These are phyloP conservation scores for Drosophila suzukii DNA, from an alignment of 1,140 invertebrate genomes.

Conservation along the genomic window DNA sequence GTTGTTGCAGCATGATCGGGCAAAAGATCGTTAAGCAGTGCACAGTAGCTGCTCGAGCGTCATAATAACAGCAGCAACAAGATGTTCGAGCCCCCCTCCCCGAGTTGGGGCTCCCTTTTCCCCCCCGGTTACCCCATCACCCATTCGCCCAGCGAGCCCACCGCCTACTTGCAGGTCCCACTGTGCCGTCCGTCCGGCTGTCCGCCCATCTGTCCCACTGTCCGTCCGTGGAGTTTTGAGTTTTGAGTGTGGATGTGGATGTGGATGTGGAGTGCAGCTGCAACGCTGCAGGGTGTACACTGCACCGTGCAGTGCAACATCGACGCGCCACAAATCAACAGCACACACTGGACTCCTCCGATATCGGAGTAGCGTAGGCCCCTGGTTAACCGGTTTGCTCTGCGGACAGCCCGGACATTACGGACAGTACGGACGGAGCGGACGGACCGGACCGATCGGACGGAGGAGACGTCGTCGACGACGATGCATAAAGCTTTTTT, in stretches of 20 bases:
- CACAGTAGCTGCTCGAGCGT: slow-evolving; percentile 81
- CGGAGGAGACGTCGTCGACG: slow-evolving; percentile 46
- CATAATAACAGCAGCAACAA: slow-evolving; percentile 83
- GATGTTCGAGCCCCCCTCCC: slow-evolving; percentile 55
- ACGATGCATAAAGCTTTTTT: slow-evolving; percentile 76
- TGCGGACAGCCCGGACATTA: slow-evolving; percentile 20
- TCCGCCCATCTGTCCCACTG: slow-evolving; percentile 22
- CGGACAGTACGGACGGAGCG: slow-evolving; percentile 27
- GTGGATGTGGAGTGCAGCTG: slow-evolving; percentile 62
- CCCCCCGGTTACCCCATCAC: background rate
- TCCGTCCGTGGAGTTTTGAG: slow-evolving; percentile 3
- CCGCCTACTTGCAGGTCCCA: slow-evolving; percentile 43
- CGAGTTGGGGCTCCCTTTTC: background rate
- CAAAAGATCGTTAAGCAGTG: slow-evolving; percentile 80
- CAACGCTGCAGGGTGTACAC: slow-evolving; percentile 80
- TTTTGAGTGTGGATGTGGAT: slow-evolving; percentile 3
- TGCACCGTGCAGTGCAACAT: slow-evolving; percentile 56
- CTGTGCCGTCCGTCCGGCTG: slow-evolving; percentile 19
- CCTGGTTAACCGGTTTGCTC: slow-evolving; percentile 53
- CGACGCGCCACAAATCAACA: slow-evolving; percentile 70
- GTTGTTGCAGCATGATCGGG: slow-evolving; percentile 74
- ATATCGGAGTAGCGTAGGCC: slow-evolving; percentile 41
- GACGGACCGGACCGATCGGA: slow-evolving; percentile 13
- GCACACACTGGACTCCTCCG: slow-evolving; percentile 39
- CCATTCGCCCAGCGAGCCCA: slow-evolving; percentile 8